A percentile compares a stretch with the other conserved stretches of the same genome.
Evolutionary conservation across 2,888 invertebrate species (phyloP).

Genomic region (Stenolophus ochropezus): DNA sequence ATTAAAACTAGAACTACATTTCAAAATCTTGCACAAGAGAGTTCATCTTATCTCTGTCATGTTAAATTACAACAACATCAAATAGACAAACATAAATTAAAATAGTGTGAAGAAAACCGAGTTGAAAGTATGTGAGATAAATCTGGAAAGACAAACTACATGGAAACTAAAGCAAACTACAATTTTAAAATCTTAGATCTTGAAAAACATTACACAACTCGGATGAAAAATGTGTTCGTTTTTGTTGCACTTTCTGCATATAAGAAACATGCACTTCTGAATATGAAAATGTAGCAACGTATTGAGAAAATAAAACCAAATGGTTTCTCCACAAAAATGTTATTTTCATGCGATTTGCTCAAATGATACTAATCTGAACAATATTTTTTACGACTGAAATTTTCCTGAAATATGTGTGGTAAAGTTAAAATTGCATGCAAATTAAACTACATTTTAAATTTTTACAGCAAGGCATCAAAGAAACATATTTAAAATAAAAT

Average conservation of each 20-base stretch:
- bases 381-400: slow-evolving; percentile 7
- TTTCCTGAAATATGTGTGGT: background rate
- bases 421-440: slow-evolving; percentile 19
- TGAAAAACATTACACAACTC: background rate
- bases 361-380: slow-evolving; percentile 40
- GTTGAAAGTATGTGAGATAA: background rate
- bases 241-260: slow-evolving; percentile 1
- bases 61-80: background rate
- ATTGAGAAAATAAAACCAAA: slow-evolving; percentile 17
- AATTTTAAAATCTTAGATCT: slow-evolving; percentile 14
- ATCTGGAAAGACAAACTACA: slow-evolving; percentile 1
- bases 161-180: slow-evolving; percentile 6
- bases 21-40: background rate
- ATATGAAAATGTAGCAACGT: slow-evolving; percentile 30
- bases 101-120: background rate
- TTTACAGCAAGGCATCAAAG: slow-evolving; percentile 11
- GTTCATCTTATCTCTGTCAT: background rate
- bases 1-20: slow-evolving; percentile 6
- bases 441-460: slow-evolving; percentile 14
- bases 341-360: slow-evolving; percentile 10
- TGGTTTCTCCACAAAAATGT: background rate
- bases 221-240: slow-evolving; percentile 21
- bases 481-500: slow-evolving; percentile 23
- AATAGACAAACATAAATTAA: background rate
- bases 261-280: background rate